Percentiles rank a stretch among this genome's conserved stretches.
Evolutionary conservation across 2,113 vertebrate species (phyloP).

Genomic region (Siniperca chuatsi): DNA sequence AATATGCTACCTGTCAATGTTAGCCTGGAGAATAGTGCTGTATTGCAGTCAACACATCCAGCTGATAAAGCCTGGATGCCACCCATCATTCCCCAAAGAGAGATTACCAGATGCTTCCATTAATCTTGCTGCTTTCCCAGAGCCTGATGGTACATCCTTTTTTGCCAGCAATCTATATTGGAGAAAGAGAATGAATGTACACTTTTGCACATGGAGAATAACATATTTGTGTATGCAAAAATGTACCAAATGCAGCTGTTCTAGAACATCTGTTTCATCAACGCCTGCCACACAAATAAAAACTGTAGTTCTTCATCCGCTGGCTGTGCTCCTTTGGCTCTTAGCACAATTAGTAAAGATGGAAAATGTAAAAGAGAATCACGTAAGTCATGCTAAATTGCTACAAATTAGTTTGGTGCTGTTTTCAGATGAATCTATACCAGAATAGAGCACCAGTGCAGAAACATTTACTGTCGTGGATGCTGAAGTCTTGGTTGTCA

Average conservation of each 20-base stretch:
- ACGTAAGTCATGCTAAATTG: neutral
- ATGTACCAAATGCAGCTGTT: conserved; percentile 20
- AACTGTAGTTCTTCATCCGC: neutral
- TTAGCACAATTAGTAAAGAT: neutral
- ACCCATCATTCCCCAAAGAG: conserved; percentile 49
- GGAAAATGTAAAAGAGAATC: neutral
- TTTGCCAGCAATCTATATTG: conserved; percentile 40
- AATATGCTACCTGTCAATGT: conserved; percentile 25
- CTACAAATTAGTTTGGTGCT: neutral
- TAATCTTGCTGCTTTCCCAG: conserved; percentile 49
- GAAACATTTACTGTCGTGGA: neutral
- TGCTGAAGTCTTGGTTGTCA: conserved; percentile 27
- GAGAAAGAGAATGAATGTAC: conserved; percentile 4
- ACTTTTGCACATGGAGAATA: conserved; percentile 21
- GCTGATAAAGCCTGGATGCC: conserved; percentile 52
- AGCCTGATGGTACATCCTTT: conserved; percentile 29
- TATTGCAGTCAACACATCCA: conserved; percentile 50
- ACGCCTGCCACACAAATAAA: neutral
- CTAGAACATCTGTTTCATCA: conserved; percentile 40
- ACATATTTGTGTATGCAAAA: conserved; percentile 26
- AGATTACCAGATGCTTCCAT: conserved; percentile 58
- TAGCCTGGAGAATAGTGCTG: conserved; percentile 20
- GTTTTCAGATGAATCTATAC: neutral
- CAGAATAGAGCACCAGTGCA: neutral
- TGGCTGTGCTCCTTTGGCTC: neutral